Conservation (phyloP, 2,888 invertebrate genomes). For the Lathronympha strigana region DNA sequence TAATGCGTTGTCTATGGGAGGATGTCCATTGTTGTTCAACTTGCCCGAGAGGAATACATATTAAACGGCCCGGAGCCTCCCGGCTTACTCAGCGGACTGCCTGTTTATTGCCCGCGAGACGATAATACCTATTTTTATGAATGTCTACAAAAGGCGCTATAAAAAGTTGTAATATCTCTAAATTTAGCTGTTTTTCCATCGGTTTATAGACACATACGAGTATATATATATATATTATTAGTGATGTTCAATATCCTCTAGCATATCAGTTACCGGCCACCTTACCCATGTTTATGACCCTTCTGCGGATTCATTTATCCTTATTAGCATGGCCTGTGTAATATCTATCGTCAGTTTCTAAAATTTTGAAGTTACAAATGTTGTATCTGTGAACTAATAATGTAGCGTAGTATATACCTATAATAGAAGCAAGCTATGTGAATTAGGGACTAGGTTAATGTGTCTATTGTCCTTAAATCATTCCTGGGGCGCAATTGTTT, state of each 20-base stretch:
- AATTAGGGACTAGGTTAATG: too few relatives aligned
- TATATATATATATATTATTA: too few relatives aligned
- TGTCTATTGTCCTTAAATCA: too few relatives aligned
- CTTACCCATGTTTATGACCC: neutral
- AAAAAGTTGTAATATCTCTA: conserved; percentile 78
- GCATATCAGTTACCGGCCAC: neutral
- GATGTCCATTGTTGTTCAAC: conserved; percentile 38
- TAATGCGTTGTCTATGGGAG: conserved; percentile 5
- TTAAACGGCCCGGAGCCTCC: conserved; percentile 64
- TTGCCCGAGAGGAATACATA: conserved; percentile 57
- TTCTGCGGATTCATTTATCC: too few relatives aligned
- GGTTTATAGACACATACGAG: conserved; percentile 65
- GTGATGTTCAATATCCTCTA: neutral
- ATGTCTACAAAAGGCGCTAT: conserved; percentile 71
- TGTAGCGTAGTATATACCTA: too few relatives aligned
- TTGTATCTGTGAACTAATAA: too few relatives aligned
- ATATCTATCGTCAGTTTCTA: too few relatives aligned
- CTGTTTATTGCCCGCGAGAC: conserved; percentile 76
- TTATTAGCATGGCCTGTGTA: too few relatives aligned
- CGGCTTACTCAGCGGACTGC: conserved; percentile 63
- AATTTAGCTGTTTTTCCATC: conserved; percentile 70
- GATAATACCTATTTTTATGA: conserved; percentile 79
- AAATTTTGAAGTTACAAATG: too few relatives aligned
- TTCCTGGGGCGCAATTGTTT: too few relatives aligned
- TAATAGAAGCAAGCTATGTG: too few relatives aligned